Evolutionary conservation across 23 tunicate genomes (phyloP).

Genomic region (Trididemnum nubilum): DNA sequence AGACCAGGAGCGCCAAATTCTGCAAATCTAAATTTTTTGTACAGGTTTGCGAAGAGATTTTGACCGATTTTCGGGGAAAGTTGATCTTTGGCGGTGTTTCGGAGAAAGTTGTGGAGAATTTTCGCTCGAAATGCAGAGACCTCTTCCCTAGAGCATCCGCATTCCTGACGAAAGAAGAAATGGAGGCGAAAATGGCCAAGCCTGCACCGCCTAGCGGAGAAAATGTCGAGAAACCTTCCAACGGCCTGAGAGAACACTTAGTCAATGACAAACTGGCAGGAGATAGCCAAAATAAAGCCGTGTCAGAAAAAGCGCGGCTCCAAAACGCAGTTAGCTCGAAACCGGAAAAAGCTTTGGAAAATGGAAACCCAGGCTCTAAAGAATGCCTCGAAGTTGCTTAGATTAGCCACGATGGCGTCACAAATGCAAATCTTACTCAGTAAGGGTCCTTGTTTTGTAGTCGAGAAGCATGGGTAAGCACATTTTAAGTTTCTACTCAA

Average conservation of each 20-base stretch:
- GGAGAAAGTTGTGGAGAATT: conserved; percentile 10
- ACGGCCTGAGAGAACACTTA: neutral
- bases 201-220: neutral
- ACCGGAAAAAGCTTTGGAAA: neutral
- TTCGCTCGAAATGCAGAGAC: conserved; percentile 33
- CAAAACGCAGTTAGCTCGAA: too few relatives aligned
- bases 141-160: conserved; percentile 42
- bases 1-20: too few relatives aligned
- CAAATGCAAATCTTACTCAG: too few relatives aligned
- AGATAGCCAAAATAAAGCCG: neutral
- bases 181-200: neutral
- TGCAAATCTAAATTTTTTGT: too few relatives aligned
- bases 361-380: too few relatives aligned
- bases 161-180: conserved; percentile 4
- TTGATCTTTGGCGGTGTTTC: conserved; percentile 25
- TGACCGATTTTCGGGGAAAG: conserved; percentile 20
- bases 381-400: too few relatives aligned
- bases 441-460: too few relatives aligned
- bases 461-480: too few relatives aligned
- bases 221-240: neutral
- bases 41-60: conserved; percentile 44
- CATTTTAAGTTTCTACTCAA: too few relatives aligned
- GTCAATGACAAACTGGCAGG: neutral
- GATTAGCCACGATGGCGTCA: too few relatives aligned
- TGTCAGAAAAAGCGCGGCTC: too few relatives aligned